Evolutionary conservation across 2,113 vertebrate species (phyloP).

Genomic region (Oryctolagus cuniculus): mOryCun1.1 NC_091435.1:109248501-109249000

Average conservation of each 20-base stretch:
- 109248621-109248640: not conserved
- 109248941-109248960: not conserved
- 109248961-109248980: accelerated
- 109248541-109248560: constrained; percentile 24
- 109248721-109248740: not conserved
- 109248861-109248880: not conserved
- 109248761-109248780: not conserved
- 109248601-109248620: not conserved
- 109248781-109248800: not conserved
- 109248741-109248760: not conserved
- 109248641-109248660: not conserved
- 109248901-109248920: not conserved
- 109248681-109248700: not conserved
- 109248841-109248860: not conserved
- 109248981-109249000: not conserved
- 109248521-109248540: not conserved
- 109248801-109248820: not conserved
- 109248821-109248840: not conserved
- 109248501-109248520: constrained; percentile 20
- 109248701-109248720: not conserved
- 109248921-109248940: not conserved
- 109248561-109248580: not conserved
- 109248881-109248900: not conserved
- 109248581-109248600: not conserved
- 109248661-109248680: not conserved